A percentile compares a stretch with the other conserved stretches of the same genome.
Evolutionary conservation across 64 coral and sea anemone species (phyloP).

Genomic region (Dendrophyllia cribrosa): DNA sequence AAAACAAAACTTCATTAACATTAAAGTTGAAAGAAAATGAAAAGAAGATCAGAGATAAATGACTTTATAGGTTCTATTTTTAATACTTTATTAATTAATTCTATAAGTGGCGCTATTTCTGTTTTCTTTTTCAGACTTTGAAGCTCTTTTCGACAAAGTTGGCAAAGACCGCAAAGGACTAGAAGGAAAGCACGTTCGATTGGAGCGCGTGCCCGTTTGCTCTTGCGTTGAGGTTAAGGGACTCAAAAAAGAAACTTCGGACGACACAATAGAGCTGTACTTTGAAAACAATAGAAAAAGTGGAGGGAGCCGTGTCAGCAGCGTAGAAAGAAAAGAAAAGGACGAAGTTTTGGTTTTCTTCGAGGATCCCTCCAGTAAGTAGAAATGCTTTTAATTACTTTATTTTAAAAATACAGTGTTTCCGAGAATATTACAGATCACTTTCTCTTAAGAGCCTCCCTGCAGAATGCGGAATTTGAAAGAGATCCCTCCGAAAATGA

Average conservation of each 20-base stretch:
- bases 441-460: too few species aligned
- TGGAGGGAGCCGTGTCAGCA: conserved; percentile 28
- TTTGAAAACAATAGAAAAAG: conserved; percentile 72
- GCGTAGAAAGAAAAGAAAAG: conserved; percentile 28
- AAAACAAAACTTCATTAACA: too few species aligned
- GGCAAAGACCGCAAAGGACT: conserved; percentile 41
- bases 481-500: too few species aligned
- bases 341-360: conserved; percentile 63
- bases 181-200: conserved; percentile 31
- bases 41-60: too few species aligned
- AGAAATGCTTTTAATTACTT: neutral
- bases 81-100: too few species aligned
- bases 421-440: too few species aligned
- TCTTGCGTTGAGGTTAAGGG: conserved; percentile 53
- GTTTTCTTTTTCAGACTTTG: conserved; percentile 48
- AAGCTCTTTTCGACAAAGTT: conserved; percentile 2
- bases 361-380: conserved; percentile 65
- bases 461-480: too few species aligned
- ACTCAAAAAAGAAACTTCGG: conserved; percentile 7
- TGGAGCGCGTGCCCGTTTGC: conserved; percentile 68
- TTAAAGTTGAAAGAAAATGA: too few species aligned
- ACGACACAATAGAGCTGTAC: conserved; percentile 55
- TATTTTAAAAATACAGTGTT: too few species aligned
- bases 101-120: too few species aligned
- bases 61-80: too few species aligned